These are phyloP conservation scores for Lordiphosa mommai DNA, from an alignment of 1,140 invertebrate species.

Conservation along the genomic window DNA sequence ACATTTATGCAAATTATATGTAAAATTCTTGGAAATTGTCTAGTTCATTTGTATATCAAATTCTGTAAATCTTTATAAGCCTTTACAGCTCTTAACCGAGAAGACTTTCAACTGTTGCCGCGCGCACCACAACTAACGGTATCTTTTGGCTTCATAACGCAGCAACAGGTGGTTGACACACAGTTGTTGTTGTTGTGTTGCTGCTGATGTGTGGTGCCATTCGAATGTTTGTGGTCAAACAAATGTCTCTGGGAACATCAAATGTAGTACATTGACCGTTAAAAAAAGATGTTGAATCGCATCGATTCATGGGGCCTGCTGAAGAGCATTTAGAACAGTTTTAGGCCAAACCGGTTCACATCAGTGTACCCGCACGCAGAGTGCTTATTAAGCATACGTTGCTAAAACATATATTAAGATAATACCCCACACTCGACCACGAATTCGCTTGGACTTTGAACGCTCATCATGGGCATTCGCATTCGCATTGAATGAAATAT, in stretches of 20 bases:
- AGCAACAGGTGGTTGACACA: constrained; percentile 46
- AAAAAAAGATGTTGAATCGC: constrained; percentile 14
- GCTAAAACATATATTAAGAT: constrained; percentile 46
- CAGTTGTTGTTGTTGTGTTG: constrained; percentile 14
- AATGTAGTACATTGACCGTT: constrained; percentile 51
- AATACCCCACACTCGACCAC: constrained; percentile 14
- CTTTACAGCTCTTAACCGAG: neutral
- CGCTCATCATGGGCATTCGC: too few species aligned
- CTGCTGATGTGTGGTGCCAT: constrained; percentile 24
- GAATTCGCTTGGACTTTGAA: constrained; percentile 57
- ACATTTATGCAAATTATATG: neutral
- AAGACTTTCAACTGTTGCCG: constrained; percentile 17
- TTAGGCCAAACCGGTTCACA: constrained; percentile 53
- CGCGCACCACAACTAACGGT: constrained; percentile 41
- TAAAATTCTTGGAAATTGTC: neutral
- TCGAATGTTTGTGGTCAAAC: constrained; percentile 65
- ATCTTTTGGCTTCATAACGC: constrained; percentile 30
- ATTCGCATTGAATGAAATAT: constrained; percentile 31
- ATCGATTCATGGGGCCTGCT: constrained; percentile 4
- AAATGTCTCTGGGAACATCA: constrained; percentile 24
- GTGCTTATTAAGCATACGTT: constrained; percentile 63
- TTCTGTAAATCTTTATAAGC: neutral
- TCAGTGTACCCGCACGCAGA: constrained; percentile 24
- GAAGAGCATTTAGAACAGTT: constrained; percentile 16
- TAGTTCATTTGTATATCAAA: too few species aligned